Base-by-base conservation (phyloP, 2,113 vertebrate genomes). In the Crotophaga sulcirostris region DNA sequence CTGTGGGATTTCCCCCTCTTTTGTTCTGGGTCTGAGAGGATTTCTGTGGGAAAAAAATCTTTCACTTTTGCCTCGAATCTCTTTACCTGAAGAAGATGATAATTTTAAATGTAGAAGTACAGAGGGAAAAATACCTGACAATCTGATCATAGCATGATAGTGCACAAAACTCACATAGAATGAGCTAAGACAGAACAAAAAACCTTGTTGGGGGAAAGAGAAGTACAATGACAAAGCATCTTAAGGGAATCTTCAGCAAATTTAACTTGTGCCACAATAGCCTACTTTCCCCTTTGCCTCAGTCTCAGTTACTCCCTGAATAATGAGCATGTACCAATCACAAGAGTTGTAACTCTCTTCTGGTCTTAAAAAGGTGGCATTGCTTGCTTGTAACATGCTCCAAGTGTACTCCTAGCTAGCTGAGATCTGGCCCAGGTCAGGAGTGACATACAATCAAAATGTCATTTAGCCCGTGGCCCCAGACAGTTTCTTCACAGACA, bases 391-490 rank as follows among this genome's bases (percentile, higher is more conserved):
- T 11, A 4, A 5, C 19, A 1, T 1, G 19, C 34, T 68, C 63
- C 58, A 2, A 1, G 4, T 4, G 7, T 3, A 4, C 31, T 49
- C 34, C 88, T 25, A 24, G 13, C 14, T 11, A 9, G 59, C 18
- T 17, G 36, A 81, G 54, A 42, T 13, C 19, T 6, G 28, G 34
- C 2, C 13, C 45, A 29, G 18, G 10, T 20, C 24, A 5, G 49
- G 21, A 26, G 4, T 2, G 55, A 51, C 0, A 4, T 4, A 17
- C 19, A 14, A 6, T n/a, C 58, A 42, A 38, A n/a, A n/a, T 0
- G 31, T 29, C 8, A 29, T 62, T 16, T n/a, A 68, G 31, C 18
- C 18, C 12, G 4, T 2, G 9, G 25, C 29, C 42, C 13, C 3
- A 2, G 62, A 4, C 0, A 4, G 7, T 2, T 62, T 36, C 21